A percentile compares a stretch with the other conserved stretches of the same genome.
Conservation (phyloP, 2,113 vertebrate species). For the Pitta sordida region DNA sequence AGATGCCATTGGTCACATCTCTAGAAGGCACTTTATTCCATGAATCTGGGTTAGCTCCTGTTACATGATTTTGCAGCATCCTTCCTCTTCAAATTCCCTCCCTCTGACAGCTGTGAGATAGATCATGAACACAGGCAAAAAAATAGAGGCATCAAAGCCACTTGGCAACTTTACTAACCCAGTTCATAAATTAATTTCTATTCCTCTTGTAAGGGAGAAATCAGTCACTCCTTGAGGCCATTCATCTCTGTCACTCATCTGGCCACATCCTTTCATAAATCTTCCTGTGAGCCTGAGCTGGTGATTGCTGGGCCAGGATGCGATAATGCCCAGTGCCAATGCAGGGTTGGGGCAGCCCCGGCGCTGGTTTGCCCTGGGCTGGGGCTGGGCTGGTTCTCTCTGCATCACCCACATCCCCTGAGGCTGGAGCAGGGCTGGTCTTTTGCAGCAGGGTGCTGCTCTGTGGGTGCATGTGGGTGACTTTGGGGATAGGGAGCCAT, state of each 20-base stretch:
- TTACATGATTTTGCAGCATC: background rate
- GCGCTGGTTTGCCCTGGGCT: background rate
- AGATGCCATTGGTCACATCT: background rate
- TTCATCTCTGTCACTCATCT: background rate
- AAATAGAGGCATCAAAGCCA: slow-evolving; percentile 40
- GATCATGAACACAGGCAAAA: slow-evolving; percentile 23
- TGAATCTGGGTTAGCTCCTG: background rate
- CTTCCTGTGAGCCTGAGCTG: background rate
- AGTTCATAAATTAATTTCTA: slow-evolving; percentile 38
- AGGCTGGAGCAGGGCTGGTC: background rate
- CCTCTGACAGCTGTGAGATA: slow-evolving; percentile 41
- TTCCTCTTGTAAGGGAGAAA: slow-evolving; percentile 31
- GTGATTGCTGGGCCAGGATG: background rate
- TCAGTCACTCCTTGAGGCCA: slow-evolving; percentile 10
- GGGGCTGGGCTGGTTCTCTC: background rate
- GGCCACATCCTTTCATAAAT: slow-evolving; percentile 47
- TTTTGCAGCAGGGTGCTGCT: fast-evolving
- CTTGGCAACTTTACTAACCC: slow-evolving; percentile 25
- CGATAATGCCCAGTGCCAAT: background rate
- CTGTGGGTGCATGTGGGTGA: fast-evolving
- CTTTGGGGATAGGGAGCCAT: background rate
- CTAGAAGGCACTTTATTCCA: fast-evolving
- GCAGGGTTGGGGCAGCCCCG: background rate
- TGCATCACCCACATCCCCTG: fast-evolving
- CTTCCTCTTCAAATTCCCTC: background rate